phyloP scores from a whole-genome alignment of 2,113 vertebrate species.

The Xiphophorus couchianus region DNA sequence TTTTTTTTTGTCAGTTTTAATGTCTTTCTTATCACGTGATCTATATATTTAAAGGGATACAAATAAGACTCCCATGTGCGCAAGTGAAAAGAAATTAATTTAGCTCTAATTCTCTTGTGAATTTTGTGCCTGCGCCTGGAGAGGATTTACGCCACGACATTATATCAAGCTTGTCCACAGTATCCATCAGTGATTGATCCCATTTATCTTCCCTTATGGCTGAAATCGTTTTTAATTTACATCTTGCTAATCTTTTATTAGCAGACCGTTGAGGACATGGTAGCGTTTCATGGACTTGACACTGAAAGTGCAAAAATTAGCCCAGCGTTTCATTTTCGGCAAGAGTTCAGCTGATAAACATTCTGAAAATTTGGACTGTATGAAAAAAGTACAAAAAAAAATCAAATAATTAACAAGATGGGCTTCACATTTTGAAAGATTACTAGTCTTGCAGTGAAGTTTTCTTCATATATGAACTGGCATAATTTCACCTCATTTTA shows the following conservation, averaged over 20 bases:
- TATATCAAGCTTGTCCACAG: constrained; percentile 62
- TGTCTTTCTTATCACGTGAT: constrained; percentile 16
- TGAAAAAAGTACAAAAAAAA: no score
- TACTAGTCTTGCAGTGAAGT: no score
- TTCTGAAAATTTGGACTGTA: no score
- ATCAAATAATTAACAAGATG: no score
- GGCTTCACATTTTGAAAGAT: no score
- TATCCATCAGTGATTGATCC: constrained; percentile 60
- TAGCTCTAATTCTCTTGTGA: constrained; percentile 18
- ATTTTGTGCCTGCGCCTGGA: constrained; percentile 27
- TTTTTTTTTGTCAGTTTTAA: not conserved
- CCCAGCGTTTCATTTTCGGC: constrained; percentile 23
- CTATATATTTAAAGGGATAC: not conserved
- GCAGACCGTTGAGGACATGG: not conserved
- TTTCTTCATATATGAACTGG: no score
- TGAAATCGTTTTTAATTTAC: constrained; percentile 64
- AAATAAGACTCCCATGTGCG: not conserved
- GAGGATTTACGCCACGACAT: constrained; percentile 55
- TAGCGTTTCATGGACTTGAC: not conserved
- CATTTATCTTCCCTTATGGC: constrained; percentile 51
- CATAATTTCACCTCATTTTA: no score
- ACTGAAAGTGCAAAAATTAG: constrained; percentile 15
- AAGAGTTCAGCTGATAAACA: constrained; percentile 34
- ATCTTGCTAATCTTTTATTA: constrained; percentile 63
- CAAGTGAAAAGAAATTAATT: constrained; percentile 8